Percentiles rank a stretch among this genome's conserved stretches.
These are phyloP conservation scores for Flexamia atlantica DNA, from an alignment of 2,888 invertebrate genomes.

Conservation along the genomic window DNA sequence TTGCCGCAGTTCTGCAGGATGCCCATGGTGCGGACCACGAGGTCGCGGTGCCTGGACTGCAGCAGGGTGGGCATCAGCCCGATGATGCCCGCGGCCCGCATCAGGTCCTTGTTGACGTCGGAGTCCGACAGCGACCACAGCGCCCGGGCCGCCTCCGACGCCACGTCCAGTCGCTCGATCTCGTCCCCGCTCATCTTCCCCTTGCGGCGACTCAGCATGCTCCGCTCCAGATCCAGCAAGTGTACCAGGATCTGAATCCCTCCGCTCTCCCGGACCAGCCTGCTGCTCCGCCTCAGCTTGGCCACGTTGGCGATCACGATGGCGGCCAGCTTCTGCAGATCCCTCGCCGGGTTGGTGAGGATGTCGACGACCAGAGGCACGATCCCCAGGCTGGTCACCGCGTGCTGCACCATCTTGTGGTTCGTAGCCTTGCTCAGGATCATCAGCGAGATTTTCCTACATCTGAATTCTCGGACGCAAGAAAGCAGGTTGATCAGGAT, in stretches of 20 bases:
- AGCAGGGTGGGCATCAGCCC: conserved; percentile 79
- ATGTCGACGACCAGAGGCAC: conserved; percentile 87
- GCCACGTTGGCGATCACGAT: conserved; percentile 95
- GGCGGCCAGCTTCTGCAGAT: conserved; percentile 89
- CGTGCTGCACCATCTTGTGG: conserved; percentile 86
- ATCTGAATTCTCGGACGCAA: conserved; percentile 86
- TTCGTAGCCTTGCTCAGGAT: conserved; percentile 89
- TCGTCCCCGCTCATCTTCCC: conserved; percentile 81
- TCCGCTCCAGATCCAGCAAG: conserved; percentile 85
- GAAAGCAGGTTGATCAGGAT: conserved; percentile 95
- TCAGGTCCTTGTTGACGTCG: conserved; percentile 86
- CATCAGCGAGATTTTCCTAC: conserved; percentile 90
- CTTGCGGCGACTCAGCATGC: conserved; percentile 78
- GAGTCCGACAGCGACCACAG: conserved; percentile 93
- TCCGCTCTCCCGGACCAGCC: conserved; percentile 87
- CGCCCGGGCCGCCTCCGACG: conserved; percentile 89
- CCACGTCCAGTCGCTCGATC: conserved; percentile 76
- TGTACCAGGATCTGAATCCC: conserved; percentile 84
- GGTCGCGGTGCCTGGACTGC: conserved; percentile 84
- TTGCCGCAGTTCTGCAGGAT: conserved; percentile 91
- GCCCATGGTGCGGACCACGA: conserved; percentile 93
- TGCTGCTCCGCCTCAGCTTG: conserved; percentile 88
- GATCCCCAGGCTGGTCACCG: conserved; percentile 88
- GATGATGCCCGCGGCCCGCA: conserved; percentile 87
- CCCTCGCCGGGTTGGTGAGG: conserved; percentile 84